Percentiles rank a stretch among this genome's conserved stretches.
phyloP scores from a whole-genome alignment of 2,113 vertebrate species.

The Dasyornis broadbenti region DNA sequence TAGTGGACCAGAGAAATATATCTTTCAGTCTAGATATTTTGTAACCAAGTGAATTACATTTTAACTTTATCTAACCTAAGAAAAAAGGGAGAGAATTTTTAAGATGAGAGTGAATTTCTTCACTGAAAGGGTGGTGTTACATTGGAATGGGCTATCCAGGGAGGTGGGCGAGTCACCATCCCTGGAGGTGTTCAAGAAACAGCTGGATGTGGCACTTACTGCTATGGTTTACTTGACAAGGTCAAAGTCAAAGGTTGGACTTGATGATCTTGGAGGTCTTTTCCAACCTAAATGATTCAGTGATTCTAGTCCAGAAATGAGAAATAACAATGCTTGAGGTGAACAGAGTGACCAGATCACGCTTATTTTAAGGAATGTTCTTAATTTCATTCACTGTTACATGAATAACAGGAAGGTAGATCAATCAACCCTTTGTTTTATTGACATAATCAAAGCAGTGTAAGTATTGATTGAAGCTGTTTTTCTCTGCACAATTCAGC shows the following conservation, averaged over 20 bases:
- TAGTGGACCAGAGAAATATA: neutral
- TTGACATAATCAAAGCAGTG: neutral
- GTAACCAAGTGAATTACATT: neutral
- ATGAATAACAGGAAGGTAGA: neutral
- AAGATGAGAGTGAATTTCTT: neutral
- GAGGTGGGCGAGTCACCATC: neutral
- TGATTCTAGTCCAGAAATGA: neutral
- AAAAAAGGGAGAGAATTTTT: neutral
- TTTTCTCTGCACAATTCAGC: neutral
- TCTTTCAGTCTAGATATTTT: neutral
- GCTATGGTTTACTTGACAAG: neutral
- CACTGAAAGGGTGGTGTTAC: neutral
- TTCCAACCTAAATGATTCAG: neutral
- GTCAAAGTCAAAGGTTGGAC: neutral
- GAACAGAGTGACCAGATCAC: neutral
- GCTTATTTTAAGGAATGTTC: neutral
- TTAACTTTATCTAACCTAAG: neutral
- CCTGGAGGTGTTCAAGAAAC: neutral
- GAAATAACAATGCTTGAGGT: neutral
- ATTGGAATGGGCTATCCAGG: neutral
- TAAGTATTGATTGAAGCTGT: neutral
- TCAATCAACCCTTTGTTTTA: neutral
- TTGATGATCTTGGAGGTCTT: neutral
- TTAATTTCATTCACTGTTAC: neutral
- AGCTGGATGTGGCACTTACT: neutral